phyloP scores from a whole-genome alignment of 2,888 invertebrate genomes.

The Lycaena phlaeas region DNA sequence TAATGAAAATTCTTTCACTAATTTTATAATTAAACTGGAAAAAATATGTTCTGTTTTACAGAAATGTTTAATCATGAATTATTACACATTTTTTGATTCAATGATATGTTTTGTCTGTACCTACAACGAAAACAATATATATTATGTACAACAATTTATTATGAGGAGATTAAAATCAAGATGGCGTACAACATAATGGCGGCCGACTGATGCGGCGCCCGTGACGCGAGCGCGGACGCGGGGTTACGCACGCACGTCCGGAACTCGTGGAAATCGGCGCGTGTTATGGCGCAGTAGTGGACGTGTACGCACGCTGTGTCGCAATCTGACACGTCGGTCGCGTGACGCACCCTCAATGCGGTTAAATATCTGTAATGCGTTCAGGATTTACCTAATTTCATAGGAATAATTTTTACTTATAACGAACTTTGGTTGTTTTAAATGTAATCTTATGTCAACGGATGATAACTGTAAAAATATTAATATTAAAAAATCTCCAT shows the following conservation, averaged over 20 bases:
- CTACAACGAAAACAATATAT: too few species aligned
- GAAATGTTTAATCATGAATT: too few species aligned
- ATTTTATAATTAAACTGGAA: too few species aligned
- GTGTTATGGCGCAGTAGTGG: constrained; percentile 91
- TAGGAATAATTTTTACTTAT: too few species aligned
- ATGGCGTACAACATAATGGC: constrained; percentile 59
- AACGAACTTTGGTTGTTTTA: too few species aligned
- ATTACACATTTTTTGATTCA: too few species aligned
- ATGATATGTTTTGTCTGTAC: background rate
- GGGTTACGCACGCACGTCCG: constrained; percentile 86
- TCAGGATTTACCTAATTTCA: too few species aligned
- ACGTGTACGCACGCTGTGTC: constrained; percentile 84
- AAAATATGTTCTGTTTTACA: too few species aligned
- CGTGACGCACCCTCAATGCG: constrained; percentile 81
- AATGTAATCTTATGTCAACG: too few species aligned
- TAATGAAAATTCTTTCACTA: too few species aligned
- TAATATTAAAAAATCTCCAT: too few species aligned
- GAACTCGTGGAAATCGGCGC: constrained; percentile 86
- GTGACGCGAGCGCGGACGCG: constrained; percentile 81
- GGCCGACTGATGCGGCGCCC: constrained; percentile 55
- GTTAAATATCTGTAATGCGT: constrained; percentile 76
- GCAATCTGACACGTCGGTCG: constrained; percentile 68
- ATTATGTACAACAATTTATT: constrained; percentile 8
- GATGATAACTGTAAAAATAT: too few species aligned
- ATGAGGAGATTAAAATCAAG: constrained; percentile 39